These are phyloP conservation scores for Drosophila kurseongensis DNA, from an alignment of 1,140 invertebrate species.

Conservation along the genomic window DNA sequence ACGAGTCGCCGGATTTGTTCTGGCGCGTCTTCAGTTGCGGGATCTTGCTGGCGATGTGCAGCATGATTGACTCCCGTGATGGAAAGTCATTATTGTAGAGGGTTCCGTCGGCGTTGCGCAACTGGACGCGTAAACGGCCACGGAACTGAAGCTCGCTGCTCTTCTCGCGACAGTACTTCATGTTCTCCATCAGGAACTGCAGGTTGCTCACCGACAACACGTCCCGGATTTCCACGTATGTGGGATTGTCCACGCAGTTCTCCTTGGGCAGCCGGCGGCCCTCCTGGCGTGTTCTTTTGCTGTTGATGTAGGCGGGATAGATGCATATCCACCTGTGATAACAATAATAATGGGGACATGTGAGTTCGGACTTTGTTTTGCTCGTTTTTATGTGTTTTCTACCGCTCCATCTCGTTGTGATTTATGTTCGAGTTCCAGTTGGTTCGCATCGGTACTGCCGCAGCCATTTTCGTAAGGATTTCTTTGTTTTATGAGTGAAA, in stretches of 20 bases:
- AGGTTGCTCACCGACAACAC: slow-evolving; percentile 93
- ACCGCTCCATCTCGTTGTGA: slow-evolving; percentile 87
- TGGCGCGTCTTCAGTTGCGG: slow-evolving; percentile 95
- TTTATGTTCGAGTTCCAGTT: slow-evolving; percentile 88
- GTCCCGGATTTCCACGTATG: slow-evolving; percentile 96
- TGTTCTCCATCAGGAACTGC: slow-evolving; percentile 96
- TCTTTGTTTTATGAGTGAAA: slow-evolving; percentile 2
- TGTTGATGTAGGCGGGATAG: slow-evolving; percentile 98
- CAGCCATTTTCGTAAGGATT: slow-evolving; percentile 75
- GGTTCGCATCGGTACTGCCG: slow-evolving; percentile 80
- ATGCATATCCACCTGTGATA: slow-evolving; percentile 96
- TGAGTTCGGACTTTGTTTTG: slow-evolving; percentile 36
- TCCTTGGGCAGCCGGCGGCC: slow-evolving; percentile 94
- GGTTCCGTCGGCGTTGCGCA: slow-evolving; percentile 96
- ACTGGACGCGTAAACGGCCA: slow-evolving; percentile 95
- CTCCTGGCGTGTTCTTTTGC: slow-evolving; percentile 94
- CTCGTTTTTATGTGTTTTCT: slow-evolving; percentile 25
- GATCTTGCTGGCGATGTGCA: slow-evolving; percentile 93
- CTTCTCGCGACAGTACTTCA: slow-evolving; percentile 95
- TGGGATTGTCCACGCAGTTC: slow-evolving; percentile 97
- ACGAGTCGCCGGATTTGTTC: slow-evolving; percentile 62
- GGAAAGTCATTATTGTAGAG: slow-evolving; percentile 90
- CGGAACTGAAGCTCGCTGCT: slow-evolving; percentile 94
- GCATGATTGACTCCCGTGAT: slow-evolving; percentile 91
- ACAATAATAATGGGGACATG: slow-evolving; percentile 49